Evolutionary conservation across 2,888 invertebrate species (phyloP).

Genomic region (Siphonodentalium dalli): DNA sequence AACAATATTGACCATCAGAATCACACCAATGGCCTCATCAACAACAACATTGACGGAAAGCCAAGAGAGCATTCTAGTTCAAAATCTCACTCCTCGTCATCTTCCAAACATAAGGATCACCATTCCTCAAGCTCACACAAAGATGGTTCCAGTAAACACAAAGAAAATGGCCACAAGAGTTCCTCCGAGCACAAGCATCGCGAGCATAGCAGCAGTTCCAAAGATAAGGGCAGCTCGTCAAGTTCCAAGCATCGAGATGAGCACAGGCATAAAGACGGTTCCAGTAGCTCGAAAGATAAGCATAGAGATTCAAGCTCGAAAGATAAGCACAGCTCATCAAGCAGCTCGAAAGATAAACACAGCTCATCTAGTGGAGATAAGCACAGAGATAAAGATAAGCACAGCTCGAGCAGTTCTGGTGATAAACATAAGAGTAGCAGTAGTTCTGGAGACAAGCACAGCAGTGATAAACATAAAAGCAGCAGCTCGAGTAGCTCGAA

Average conservation of each 20-base stretch:
- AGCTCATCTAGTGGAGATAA: too few relatives aligned
- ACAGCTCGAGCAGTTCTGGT: conserved; percentile 27
- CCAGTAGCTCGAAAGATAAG: background rate
- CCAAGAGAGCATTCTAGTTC: too few relatives aligned
- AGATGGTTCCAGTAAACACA: conserved; percentile 22
- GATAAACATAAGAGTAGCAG: background rate
- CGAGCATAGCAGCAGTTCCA: conserved; percentile 17
- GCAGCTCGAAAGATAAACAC: background rate
- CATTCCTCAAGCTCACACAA: conserved; percentile 26
- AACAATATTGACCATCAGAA: too few relatives aligned
- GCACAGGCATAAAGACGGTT: conserved; percentile 4
- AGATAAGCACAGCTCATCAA: conserved; percentile 2
- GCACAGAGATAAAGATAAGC: too few relatives aligned
- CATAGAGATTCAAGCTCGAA: background rate
- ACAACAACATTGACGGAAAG: too few relatives aligned
- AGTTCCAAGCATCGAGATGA: conserved; percentile 9
- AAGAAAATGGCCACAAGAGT: conserved; percentile 6
- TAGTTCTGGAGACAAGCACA: background rate
- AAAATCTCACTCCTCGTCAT: too few relatives aligned
- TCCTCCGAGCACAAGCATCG: conserved; percentile 34
- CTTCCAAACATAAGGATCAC: too few relatives aligned
- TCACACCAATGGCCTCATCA: too few relatives aligned
- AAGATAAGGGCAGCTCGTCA: conserved; percentile 23
- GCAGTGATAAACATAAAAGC: conserved; percentile 19
- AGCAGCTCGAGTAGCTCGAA: conserved; percentile 3